Evolutionary conservation across 1,140 invertebrate genomes (phyloP).

Genomic region (Polyergus mexicanus): DNA sequence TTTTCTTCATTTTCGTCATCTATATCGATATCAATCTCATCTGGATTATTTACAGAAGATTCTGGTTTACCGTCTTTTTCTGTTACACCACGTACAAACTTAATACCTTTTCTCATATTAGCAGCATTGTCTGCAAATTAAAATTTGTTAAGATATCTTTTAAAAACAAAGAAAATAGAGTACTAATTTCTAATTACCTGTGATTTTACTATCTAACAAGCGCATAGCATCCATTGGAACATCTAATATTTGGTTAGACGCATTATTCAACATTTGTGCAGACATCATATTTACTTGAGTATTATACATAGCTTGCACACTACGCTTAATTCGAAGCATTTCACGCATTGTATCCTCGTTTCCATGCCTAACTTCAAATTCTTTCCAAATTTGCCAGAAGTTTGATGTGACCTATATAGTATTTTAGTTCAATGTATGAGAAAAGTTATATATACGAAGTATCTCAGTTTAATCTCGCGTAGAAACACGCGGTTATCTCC

Average conservation of each 20-base stretch:
- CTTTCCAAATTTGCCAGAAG: slow-evolving; percentile 99
- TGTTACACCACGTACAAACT: slow-evolving; percentile 95
- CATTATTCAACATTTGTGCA: slow-evolving; percentile 96
- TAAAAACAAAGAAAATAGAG: not conserved
- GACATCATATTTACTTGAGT: slow-evolving; percentile 99
- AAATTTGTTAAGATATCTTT: not conserved
- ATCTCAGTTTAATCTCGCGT: too few relatives aligned
- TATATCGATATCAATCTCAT: slow-evolving; percentile 96
- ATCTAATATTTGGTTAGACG: slow-evolving; percentile 89
- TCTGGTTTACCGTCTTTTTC: slow-evolving; percentile 91
- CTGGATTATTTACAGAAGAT: slow-evolving; percentile 93
- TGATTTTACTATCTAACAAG: slow-evolving; percentile 93
- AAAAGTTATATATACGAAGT: not conserved
- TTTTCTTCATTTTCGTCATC: slow-evolving; percentile 90
- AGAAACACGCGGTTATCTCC: too few relatives aligned
- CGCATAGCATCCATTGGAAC: slow-evolving; percentile 95
- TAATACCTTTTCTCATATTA: slow-evolving; percentile 89
- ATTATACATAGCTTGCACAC: slow-evolving; percentile 98
- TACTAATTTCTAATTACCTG: slow-evolving; percentile 54
- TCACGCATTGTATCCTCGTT: slow-evolving; percentile 99
- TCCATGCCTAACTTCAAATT: slow-evolving; percentile 99
- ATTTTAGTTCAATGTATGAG: slow-evolving; percentile 16
- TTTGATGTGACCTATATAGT: slow-evolving; percentile 91
- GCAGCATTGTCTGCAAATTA: slow-evolving; percentile 74
- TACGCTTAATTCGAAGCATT: slow-evolving; percentile 99